These are phyloP conservation scores for Phataginus tricuspis DNA, from an alignment of 2,797 vertebrate species.

Conservation along the genomic window DNA sequence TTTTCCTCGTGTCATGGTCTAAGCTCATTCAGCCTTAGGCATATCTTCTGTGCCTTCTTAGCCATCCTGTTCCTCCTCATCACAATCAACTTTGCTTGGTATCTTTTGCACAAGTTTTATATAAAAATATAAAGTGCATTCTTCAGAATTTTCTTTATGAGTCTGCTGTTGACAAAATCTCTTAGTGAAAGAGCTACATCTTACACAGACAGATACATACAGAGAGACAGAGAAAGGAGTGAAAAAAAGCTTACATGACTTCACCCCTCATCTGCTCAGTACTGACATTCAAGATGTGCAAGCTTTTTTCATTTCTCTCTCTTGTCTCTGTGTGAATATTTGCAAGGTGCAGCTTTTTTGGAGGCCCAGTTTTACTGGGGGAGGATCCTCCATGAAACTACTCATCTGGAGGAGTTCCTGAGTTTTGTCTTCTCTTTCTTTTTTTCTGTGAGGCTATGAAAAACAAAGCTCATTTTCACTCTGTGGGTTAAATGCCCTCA, in stretches of 20 bases:
- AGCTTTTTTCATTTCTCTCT: background rate
- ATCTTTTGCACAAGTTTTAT: background rate
- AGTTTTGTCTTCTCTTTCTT: background rate
- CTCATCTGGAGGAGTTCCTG: background rate
- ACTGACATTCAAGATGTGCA: background rate
- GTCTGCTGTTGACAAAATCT: background rate
- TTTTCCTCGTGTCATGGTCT: background rate
- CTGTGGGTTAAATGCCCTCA: background rate
- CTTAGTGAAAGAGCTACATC: background rate
- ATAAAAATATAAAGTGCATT: background rate
- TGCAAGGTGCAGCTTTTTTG: background rate
- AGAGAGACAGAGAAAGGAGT: background rate
- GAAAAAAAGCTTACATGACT: background rate
- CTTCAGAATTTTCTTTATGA: constrained; percentile 6
- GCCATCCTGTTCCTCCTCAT: background rate
- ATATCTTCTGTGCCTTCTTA: background rate
- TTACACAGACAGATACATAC: background rate
- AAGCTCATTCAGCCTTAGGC: background rate
- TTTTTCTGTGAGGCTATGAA: background rate
- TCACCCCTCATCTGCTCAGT: background rate
- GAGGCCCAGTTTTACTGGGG: background rate
- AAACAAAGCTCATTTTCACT: constrained; percentile 19
- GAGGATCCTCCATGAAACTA: background rate
- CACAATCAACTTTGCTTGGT: background rate
- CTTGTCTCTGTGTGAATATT: background rate